A percentile compares a stretch with the other conserved stretches of the same genome.
These are phyloP conservation scores for Pycnonotus jocosus DNA, from an alignment of 2,113 vertebrate species.

Conservation along the genomic window DNA sequence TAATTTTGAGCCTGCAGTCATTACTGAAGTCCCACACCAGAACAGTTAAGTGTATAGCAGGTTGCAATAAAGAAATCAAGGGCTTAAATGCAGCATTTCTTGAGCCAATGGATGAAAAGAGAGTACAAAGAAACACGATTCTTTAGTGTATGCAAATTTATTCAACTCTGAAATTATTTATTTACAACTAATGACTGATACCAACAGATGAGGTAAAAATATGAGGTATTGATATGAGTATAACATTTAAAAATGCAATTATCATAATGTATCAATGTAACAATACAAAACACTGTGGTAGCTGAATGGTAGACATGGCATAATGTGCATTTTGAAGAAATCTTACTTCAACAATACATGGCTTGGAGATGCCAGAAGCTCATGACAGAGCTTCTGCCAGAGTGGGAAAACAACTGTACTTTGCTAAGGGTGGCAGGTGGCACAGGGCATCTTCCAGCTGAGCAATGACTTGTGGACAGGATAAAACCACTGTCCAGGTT, in stretches of 20 bases:
- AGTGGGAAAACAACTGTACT: not conserved
- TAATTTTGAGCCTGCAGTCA: not conserved
- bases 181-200: slow-evolving; percentile 74
- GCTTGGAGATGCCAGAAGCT: slow-evolving; percentile 12
- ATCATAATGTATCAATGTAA: slow-evolving; percentile 67
- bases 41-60: not conserved
- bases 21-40: not conserved
- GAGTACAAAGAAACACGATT: not conserved
- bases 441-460: not conserved
- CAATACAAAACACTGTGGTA: slow-evolving; percentile 64
- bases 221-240: slow-evolving; percentile 78
- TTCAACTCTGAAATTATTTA: slow-evolving; percentile 71
- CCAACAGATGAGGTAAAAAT: slow-evolving; percentile 77
- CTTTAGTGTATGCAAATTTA: slow-evolving; percentile 70
- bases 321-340: slow-evolving; percentile 26
- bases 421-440: not conserved
- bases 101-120: not conserved
- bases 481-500: not conserved
- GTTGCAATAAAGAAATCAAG: not conserved
- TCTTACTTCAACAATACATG: not conserved
- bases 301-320: slow-evolving; percentile 38
- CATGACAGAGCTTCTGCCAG: not conserved
- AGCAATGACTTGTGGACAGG: not conserved
- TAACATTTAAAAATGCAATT: slow-evolving; percentile 71
- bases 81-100: not conserved